Base-by-base conservation (phyloP, 2,797 vertebrate genomes). In the Nannoperca obscura region DNA sequence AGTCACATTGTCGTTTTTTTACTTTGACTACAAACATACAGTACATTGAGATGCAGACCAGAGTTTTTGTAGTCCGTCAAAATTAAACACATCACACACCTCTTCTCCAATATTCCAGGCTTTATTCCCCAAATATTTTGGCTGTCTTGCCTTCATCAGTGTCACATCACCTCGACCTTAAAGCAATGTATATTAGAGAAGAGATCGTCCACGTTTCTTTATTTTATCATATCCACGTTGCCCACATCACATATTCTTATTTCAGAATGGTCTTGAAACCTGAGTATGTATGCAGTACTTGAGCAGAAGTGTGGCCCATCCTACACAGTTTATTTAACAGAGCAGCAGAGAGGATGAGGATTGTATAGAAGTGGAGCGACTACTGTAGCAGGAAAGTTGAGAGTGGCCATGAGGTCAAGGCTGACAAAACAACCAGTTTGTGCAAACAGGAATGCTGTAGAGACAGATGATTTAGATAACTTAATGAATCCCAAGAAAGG, bases 401-500 rank as follows among this genome's bases (percentile, higher is more conserved):
- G 55, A n/a, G 7, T 8, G n/a, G 24, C 17, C 22, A 54, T 8
- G 34, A 4, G 58, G 52, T 59, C 44, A 0, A 44, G 22, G 64
- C 49, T 52, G 34, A 69, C 50, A 57, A 11, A 20, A 74, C 13
- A 13, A 47, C 12, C 50, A 50, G 42, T 69, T 54, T 68, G 42
- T n/a, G 9, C 32, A 52, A 15, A 17, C 38, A 19, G 19, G 19
- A 9, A 34, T 34, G 24, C 47, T 49, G 42, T 7, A 17, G 12
- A 57, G 24, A 27, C 24, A 27, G 24, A 27, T 27, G 36, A 38
- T 38, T 38, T 10, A 38, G 36, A 38, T 38, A 34, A 34, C 32
- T 2, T 38, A 10, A 38, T 38, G 9, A 10, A 38, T 38, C 36
- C 36, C 9, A 38, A 38, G 36, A 38, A 38, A 10, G 9, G 36